These are phyloP conservation scores for Thamnophis elegans DNA, from an alignment of 2,797 vertebrate genomes.

Conservation along the genomic window DNA sequence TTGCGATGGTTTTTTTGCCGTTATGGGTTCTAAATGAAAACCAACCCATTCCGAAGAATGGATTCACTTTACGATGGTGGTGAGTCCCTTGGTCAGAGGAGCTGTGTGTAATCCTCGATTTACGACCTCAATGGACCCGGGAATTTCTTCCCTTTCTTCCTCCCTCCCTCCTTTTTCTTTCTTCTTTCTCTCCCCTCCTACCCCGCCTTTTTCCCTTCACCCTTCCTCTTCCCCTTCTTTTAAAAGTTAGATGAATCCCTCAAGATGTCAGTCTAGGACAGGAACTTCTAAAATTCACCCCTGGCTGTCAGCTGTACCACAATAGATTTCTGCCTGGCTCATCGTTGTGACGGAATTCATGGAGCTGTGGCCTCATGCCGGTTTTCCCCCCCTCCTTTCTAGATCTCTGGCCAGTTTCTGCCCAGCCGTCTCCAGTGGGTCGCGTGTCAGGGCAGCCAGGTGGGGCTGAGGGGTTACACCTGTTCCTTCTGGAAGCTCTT, in stretches of 20 bases:
- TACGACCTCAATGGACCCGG: too few species aligned
- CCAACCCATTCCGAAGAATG: too few species aligned
- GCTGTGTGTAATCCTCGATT: too few species aligned
- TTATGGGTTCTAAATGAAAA: too few species aligned
- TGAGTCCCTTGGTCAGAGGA: too few species aligned
- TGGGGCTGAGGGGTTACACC: constrained; percentile 85
- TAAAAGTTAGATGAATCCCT: background rate
- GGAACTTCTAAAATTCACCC: background rate
- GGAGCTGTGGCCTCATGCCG: background rate
- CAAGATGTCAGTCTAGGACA: background rate
- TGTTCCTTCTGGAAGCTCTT: constrained; percentile 94
- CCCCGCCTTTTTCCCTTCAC: background rate
- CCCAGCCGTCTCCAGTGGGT: constrained; percentile 83
- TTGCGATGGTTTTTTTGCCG: too few species aligned
- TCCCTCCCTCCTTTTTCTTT: background rate
- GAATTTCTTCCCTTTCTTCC: too few species aligned
- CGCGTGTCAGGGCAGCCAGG: constrained; percentile 87
- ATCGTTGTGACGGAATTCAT: too few species aligned
- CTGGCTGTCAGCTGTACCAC: background rate
- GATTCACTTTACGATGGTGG: too few species aligned
- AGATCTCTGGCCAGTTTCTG: constrained; percentile 93
- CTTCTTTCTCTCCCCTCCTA: background rate
- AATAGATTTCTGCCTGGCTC: too few species aligned
- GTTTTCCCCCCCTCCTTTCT: background rate
- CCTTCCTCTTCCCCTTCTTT: background rate